Percentiles rank a stretch among this genome's conserved stretches.
phyloP scores from a whole-genome alignment of 2,888 invertebrate genomes.

The Stratiomys singularior region DNA sequence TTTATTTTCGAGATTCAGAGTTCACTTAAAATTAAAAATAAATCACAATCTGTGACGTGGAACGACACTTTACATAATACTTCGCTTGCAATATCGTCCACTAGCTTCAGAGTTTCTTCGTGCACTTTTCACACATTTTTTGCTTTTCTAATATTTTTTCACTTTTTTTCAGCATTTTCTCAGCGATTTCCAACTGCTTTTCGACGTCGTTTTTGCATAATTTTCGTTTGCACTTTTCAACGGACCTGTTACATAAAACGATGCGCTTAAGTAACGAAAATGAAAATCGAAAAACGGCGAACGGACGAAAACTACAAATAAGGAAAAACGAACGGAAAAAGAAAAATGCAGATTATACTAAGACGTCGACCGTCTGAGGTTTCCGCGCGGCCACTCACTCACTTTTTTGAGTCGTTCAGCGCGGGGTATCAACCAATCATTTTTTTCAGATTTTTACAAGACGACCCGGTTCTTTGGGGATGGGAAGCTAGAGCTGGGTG shows the following conservation, averaged over 20 bases:
- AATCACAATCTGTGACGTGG: not conserved
- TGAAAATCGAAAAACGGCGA: not conserved
- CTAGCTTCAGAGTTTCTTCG: not conserved
- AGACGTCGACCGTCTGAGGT: constrained; percentile 31
- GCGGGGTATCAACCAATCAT: not conserved
- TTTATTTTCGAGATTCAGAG: no score
- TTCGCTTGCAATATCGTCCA: constrained; percentile 1
- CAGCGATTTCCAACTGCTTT: not conserved
- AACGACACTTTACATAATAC: constrained; percentile 36
- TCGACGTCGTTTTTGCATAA: constrained; percentile 15
- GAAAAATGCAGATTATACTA: constrained; percentile 23
- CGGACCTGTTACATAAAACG: constrained; percentile 30
- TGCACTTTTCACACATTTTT: constrained; percentile 15
- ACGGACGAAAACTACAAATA: not conserved
- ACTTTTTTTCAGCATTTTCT: constrained; percentile 3
- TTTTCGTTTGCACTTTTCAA: constrained; percentile 27
- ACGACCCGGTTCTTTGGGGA: constrained; percentile 12
- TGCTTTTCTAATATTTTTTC: constrained; percentile 3
- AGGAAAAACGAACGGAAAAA: constrained; percentile 15
- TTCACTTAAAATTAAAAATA: no score
- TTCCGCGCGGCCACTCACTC: constrained; percentile 30
- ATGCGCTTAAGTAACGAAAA: constrained; percentile 37
- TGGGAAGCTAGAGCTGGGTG: not conserved
- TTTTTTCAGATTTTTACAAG: not conserved
- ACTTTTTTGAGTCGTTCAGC: constrained; percentile 25